A percentile compares a stretch with the other conserved stretches of the same genome.
Evolutionary conservation across 2,797 vertebrate genomes (phyloP).

Genomic region (Danio albolineatus): DNA sequence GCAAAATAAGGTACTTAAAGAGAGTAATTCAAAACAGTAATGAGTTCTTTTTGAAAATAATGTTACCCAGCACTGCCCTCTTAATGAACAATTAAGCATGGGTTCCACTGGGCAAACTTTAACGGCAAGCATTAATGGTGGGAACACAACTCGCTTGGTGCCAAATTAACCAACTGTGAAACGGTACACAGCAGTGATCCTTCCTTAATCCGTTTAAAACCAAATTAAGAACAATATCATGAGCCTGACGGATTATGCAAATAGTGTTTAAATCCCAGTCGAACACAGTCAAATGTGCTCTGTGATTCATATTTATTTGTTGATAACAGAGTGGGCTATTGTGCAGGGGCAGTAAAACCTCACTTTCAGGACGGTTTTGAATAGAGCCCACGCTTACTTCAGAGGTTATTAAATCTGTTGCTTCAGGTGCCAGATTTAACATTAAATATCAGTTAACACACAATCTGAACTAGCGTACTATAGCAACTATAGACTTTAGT

Average conservation of each 20-base stretch:
- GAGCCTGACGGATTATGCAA: constrained; percentile 48
- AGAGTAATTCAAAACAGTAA: neutral
- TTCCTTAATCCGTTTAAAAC: constrained; percentile 36
- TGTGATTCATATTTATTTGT: constrained; percentile 30
- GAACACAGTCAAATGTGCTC: constrained; percentile 30
- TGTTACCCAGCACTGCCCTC: neutral
- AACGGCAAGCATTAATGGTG: neutral
- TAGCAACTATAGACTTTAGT: too few species aligned
- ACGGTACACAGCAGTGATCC: constrained; percentile 35
- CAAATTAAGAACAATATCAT: constrained; percentile 51
- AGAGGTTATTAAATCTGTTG: neutral
- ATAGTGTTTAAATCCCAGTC: constrained; percentile 36
- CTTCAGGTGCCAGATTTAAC: neutral
- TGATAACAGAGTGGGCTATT: constrained; percentile 3
- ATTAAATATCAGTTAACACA: neutral
- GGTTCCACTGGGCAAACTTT: constrained; percentile 33
- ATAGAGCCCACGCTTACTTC: neutral
- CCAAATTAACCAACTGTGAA: constrained; percentile 42
- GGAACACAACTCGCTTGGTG: constrained; percentile 13
- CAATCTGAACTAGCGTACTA: neutral
- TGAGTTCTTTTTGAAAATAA: constrained; percentile 5
- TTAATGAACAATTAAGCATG: constrained; percentile 39
- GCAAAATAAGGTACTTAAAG: neutral
- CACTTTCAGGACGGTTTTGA: neutral
- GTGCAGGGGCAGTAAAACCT: constrained; percentile 6